Percentiles rank a stretch among this genome's conserved stretches.
phyloP scores from a whole-genome alignment of 2,113 vertebrate genomes.

The Coreoperca whiteheadi region DNA sequence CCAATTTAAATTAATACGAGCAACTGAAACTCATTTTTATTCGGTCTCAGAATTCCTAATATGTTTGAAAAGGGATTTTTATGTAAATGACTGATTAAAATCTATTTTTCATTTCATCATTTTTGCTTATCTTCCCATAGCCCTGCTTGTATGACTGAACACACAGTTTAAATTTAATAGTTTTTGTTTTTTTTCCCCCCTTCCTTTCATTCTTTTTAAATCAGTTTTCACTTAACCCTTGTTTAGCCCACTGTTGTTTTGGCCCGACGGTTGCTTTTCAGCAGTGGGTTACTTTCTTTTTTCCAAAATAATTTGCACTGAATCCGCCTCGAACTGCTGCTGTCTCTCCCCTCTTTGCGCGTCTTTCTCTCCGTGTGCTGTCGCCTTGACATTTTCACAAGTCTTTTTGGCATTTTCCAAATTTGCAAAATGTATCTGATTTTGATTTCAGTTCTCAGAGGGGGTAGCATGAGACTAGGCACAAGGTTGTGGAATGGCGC shows the following conservation, averaged over 20 bases:
- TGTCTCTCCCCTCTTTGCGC: too few relatives aligned
- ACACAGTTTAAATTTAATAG: slow-evolving; percentile 5
- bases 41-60: slow-evolving; percentile 29
- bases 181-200: neutral
- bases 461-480: slow-evolving; percentile 19
- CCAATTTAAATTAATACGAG: slow-evolving; percentile 59
- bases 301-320: neutral
- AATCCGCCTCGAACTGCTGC: too few relatives aligned
- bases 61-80: slow-evolving; percentile 55
- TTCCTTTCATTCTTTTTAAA: neutral
- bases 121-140: slow-evolving; percentile 39
- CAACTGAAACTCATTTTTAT: slow-evolving; percentile 43
- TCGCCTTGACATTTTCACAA: slow-evolving; percentile 66
- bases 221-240: slow-evolving; percentile 5
- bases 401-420: slow-evolving; percentile 56
- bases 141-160: slow-evolving; percentile 35
- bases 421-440: slow-evolving; percentile 49
- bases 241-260: neutral
- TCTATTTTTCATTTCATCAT: slow-evolving; percentile 46
- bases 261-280: neutral
- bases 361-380: slow-evolving; percentile 8
- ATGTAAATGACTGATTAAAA: slow-evolving; percentile 59
- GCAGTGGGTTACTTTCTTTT: neutral
- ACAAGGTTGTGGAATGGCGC: slow-evolving; percentile 13
- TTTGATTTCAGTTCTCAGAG: slow-evolving; percentile 35